phyloP scores from a whole-genome alignment of 2,888 invertebrate species.

The Tipula vernalis region DNA sequence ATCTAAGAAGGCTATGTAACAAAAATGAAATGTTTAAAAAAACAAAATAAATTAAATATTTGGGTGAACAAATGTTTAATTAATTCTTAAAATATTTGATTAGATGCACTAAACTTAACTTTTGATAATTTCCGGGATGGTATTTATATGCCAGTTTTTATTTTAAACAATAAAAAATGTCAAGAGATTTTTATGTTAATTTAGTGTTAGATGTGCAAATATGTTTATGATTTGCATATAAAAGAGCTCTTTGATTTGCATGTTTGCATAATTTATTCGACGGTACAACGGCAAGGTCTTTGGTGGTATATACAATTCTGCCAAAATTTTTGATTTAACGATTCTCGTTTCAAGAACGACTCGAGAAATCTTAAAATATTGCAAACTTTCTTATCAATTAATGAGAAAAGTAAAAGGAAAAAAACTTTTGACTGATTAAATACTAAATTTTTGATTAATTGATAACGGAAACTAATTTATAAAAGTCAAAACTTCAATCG shows the following conservation, averaged over 20 bases:
- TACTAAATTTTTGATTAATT: no score
- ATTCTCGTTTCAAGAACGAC: no score
- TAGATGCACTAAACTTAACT: background rate
- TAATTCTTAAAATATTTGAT: background rate
- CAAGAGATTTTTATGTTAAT: background rate
- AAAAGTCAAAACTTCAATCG: no score
- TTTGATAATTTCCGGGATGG: background rate
- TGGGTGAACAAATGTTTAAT: background rate
- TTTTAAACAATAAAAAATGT: background rate
- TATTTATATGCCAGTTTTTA: background rate
- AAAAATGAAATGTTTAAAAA: background rate
- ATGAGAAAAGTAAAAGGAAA: no score
- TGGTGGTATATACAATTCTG: no score
- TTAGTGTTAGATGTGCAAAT: background rate
- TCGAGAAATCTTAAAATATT: no score
- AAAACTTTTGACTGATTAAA: no score
- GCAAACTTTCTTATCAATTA: no score
- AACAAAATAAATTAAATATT: background rate
- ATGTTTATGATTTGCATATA: background rate
- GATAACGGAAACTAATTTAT: no score
- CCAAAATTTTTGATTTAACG: no score
- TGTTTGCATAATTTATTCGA: background rate
- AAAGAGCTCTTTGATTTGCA: background rate
- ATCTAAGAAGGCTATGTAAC: background rate
- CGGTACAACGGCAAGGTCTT: no score